Conservation (phyloP, 2,113 vertebrate genomes). For the Equus quagga region DNA sequence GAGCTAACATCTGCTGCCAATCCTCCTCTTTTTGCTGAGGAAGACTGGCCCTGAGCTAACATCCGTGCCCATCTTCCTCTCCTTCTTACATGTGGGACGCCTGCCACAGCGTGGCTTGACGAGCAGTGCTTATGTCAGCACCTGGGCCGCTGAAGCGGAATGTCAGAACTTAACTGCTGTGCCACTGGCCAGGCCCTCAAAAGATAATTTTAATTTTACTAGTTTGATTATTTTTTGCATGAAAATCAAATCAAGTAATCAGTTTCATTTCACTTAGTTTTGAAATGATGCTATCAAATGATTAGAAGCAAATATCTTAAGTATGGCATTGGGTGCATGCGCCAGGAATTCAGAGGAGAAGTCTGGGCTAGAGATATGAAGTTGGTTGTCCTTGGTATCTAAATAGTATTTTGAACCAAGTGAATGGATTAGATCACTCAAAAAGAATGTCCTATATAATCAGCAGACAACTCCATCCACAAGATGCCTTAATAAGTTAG, state of each 20-base stretch:
- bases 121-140: no score
- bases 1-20: no score
- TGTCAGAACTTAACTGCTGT: no score
- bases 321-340: not conserved
- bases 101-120: no score
- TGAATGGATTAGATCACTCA: not conserved
- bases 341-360: not conserved
- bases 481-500: not conserved
- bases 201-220: not conserved
- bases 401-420: not conserved
- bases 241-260: not conserved
- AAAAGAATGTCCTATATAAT: not conserved
- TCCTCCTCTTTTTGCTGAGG: no score
- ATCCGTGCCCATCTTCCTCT: no score
- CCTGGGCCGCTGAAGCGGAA: no score
- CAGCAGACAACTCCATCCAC: not conserved
- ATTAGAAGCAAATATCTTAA: not conserved
- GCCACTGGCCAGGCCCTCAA: no score
- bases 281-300: not conserved
- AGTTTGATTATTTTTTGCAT: not conserved
- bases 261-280: not conserved
- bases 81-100: no score
- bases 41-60: no score
- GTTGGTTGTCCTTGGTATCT: not conserved
- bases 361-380: not conserved